Evolutionary conservation across 2,113 vertebrate species (phyloP), one percentile per base, ranked within the genome.

Genomic region (Orycteropus afer): DNA sequence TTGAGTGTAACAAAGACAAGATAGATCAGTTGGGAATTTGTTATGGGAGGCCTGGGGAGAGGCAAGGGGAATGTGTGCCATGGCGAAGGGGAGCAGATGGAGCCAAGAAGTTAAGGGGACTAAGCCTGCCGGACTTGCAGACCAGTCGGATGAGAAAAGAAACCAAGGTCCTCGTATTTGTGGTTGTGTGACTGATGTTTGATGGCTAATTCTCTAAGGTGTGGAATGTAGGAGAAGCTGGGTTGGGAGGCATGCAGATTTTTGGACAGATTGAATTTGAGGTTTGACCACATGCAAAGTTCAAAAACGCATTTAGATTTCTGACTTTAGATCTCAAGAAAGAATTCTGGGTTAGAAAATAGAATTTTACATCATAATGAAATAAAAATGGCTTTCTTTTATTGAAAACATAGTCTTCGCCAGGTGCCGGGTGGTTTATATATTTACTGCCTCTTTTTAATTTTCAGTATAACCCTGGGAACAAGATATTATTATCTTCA

Each of bases 401-500:
- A 57, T 57, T 34, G 32, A 88, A 92, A 95, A 11, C 18, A 78
- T 79, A 51, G 29, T 40, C 0, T 82, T 29, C 78, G 27, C 9
- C 59, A 71, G 71, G 4, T 53, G 57, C 82, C 49, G 53, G n/a
- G 11, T 92, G 42, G 88, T 34, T 2, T 88, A 15, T n/a, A 0
- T 5, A 27, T 37, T 2, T 11, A 69, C 69, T 69, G 57, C 74
- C 22, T 47, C 45, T 69, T 55, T 20, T 12, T 57, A 77, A 55
- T 87, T 11, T 51, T 88, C 40, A 81, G 1, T 47, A 17, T 74
- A 53, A 84, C 9, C 63, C 22, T 88, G 63, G 29, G 45, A 96
- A 74, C 17, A 85, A 89, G n/a, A 37, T 93, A 51, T 17, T 82
- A 71, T 57, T 86, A 82, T 40, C 57, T 87, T 91, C 27, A 32